These are phyloP conservation scores for Conger conger DNA, from an alignment of 2,113 vertebrate species.

Conservation along the genomic window DNA sequence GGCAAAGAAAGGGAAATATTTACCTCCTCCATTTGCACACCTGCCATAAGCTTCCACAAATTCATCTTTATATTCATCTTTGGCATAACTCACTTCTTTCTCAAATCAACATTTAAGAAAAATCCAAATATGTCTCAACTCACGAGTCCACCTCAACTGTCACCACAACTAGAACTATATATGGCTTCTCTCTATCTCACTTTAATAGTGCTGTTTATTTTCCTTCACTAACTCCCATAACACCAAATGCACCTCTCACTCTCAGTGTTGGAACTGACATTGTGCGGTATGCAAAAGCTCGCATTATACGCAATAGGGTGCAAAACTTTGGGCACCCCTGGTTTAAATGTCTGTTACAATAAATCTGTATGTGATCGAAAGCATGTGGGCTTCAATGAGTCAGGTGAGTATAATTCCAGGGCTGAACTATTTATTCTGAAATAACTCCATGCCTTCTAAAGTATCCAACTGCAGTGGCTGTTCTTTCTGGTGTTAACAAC, in stretches of 20 bases:
- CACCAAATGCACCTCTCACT: background rate
- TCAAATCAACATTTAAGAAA: background rate
- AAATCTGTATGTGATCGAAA: too few relatives aligned
- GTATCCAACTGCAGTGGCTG: too few relatives aligned
- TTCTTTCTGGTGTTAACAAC: too few relatives aligned
- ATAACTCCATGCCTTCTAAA: too few relatives aligned
- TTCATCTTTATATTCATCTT: background rate
- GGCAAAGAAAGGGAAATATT: background rate
- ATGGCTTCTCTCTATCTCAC: background rate
- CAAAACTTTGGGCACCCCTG: too few relatives aligned
- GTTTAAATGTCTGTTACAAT: too few relatives aligned
- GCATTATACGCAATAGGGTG: too few relatives aligned
- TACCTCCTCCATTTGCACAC: background rate
- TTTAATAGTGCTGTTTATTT: background rate
- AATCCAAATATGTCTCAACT: background rate
- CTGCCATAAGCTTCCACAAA: background rate
- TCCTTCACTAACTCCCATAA: background rate
- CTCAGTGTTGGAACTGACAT: background rate
- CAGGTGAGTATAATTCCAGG: too few relatives aligned
- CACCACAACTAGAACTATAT: background rate
- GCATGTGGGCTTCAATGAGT: too few relatives aligned
- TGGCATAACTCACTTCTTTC: background rate
- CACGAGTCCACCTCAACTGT: background rate
- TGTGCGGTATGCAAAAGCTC: background rate
- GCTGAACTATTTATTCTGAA: too few relatives aligned